phyloP scores from a whole-genome alignment of 1,140 invertebrate genomes.

The Euwallacea fornicatus region DNA sequence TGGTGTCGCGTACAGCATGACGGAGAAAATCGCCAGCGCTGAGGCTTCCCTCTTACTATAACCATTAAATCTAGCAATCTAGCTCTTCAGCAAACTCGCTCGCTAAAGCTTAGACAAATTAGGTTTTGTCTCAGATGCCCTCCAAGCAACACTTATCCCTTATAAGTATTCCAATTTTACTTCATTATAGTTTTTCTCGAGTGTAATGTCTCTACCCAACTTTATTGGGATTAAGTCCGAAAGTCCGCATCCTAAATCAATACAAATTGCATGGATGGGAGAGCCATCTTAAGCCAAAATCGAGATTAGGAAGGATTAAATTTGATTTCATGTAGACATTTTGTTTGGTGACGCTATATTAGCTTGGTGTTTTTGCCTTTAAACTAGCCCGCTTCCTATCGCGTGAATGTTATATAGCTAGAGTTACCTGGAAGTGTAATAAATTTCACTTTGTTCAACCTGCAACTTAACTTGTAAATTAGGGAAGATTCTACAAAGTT shows the following conservation, averaged over 20 bases:
- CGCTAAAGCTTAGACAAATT: too few species aligned
- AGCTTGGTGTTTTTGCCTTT: too few species aligned
- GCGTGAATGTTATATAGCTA: background rate
- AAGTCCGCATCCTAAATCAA: constrained; percentile 2
- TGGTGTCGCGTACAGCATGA: too few species aligned
- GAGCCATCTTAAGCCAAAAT: too few species aligned
- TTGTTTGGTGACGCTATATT: too few species aligned
- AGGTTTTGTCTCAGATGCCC: too few species aligned
- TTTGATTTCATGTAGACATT: too few species aligned
- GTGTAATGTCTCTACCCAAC: constrained; percentile 7
- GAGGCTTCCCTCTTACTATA: too few species aligned
- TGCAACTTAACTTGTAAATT: constrained; percentile 9
- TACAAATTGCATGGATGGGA: background rate
- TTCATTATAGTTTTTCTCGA: constrained; percentile 18
- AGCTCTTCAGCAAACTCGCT: too few species aligned
- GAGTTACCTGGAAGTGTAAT: background rate
- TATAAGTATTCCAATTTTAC: constrained; percentile 25
- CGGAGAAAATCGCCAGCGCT: too few species aligned
- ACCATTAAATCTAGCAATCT: too few species aligned
- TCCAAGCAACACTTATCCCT: constrained; percentile 13
- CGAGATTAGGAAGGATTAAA: background rate
- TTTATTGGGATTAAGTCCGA: constrained; percentile 20
- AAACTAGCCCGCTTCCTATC: too few species aligned
- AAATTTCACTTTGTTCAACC: background rate
- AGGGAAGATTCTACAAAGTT: constrained; percentile 9